Evolutionary conservation across 2,888 invertebrate genomes (phyloP), one percentile per base, ranked within the genome.

Genomic region (Entomobrya multifasciata): DNA sequence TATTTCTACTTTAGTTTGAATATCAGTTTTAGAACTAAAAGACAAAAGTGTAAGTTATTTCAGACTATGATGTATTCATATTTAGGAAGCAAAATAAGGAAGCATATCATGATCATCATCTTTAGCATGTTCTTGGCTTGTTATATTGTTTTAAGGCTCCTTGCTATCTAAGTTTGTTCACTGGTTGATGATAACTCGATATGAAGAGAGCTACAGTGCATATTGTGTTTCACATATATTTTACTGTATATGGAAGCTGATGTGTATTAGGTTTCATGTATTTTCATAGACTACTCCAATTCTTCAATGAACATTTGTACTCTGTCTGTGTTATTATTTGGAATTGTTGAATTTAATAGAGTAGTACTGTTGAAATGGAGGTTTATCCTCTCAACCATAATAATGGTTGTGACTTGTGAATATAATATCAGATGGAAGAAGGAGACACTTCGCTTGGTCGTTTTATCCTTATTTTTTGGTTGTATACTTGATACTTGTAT

Each of bases 221-320:
- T 82, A 82, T 74, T 62, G 74, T 13, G 62, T 82, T 74, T 62
- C 62, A 60, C 74, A 82, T 82, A 22, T 47, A 15, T 67, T 60
- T 82, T 82, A 30, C 41, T 8, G 36, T 8, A 8, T 36, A 8
- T 36, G 36, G 4, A n/a, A 8, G 4, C 36, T 36, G 36, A 36
- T n/a, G 41, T 74, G 49, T 82, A 82, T 82, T 49, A 74, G 62
- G 22, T 82, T 82, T 82, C 82, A 62, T 82, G 67, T 77, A 44
- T 47, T 79, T 79, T 79, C 65, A 65, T 65, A 30, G 60, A 74
- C 65, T 41, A 36, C 36, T 65, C n/a, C n/a, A n/a, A n/a, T n/a
- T n/a, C n/a, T n/a, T n/a, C n/a, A n/a, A n/a, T n/a, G n/a, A 65
- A 36, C 4, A 6, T 36, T 36, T 8, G 36, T 25, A n/a, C 25